Conservation (phyloP, 2,888 invertebrate species). For the Margaritifera margaritifera region DNA sequence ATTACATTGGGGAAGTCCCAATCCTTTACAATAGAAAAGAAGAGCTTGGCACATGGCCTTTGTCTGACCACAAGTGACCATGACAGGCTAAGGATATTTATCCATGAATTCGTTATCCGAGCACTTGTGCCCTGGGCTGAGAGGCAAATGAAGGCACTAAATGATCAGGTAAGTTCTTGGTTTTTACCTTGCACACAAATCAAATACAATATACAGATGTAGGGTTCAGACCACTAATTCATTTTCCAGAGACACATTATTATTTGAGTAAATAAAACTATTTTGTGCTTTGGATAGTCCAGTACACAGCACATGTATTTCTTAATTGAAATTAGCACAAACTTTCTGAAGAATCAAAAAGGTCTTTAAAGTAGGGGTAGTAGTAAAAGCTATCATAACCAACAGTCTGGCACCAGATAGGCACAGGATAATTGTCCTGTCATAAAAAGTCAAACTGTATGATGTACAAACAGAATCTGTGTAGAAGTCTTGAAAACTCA, state of each 20-base stretch:
- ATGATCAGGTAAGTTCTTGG: conserved; percentile 69
- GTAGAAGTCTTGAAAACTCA: too few relatives aligned
- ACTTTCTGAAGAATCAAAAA: too few relatives aligned
- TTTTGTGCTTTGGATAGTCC: too few relatives aligned
- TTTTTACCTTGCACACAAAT: background rate
- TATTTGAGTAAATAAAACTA: background rate
- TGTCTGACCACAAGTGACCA: conserved; percentile 87
- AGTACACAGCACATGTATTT: too few relatives aligned
- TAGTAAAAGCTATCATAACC: too few relatives aligned
- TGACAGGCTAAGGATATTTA: conserved; percentile 86
- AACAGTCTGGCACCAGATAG: too few relatives aligned
- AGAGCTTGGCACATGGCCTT: conserved; percentile 69
- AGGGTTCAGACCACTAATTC: background rate
- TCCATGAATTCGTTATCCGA: conserved; percentile 89
- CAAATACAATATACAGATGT: background rate
- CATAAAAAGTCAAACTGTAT: too few relatives aligned
- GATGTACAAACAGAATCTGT: too few relatives aligned
- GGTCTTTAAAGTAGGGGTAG: too few relatives aligned
- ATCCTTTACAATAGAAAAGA: conserved; percentile 17
- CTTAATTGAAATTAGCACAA: too few relatives aligned
- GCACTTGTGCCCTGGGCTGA: conserved; percentile 94
- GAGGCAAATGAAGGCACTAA: conserved; percentile 83
- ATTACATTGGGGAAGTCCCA: conserved; percentile 22
- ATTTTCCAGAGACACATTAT: background rate
- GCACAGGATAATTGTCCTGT: too few relatives aligned